Conservation (phyloP, 1,140 invertebrate genomes). For the Penaeus japonicus region DNA sequence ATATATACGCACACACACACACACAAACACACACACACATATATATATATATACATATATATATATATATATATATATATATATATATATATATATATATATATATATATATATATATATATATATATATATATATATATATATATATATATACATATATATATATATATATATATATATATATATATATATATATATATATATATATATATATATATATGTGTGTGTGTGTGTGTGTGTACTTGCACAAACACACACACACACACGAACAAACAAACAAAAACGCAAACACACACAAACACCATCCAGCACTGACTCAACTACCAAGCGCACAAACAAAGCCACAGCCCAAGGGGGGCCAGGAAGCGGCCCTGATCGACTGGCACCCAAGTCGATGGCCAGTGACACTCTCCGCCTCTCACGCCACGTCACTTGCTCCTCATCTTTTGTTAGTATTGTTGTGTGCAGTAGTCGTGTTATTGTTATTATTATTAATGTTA, state of each 20-base stretch:
- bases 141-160: constrained; percentile 37
- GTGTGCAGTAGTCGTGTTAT: too few relatives aligned
- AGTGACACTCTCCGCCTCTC: too few relatives aligned
- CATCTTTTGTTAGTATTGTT: too few relatives aligned
- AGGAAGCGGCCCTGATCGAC: too few relatives aligned
- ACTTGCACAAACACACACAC: neutral
- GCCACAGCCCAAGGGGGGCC: too few relatives aligned
- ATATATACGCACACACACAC: constrained; percentile 16
- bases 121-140: constrained; percentile 36
- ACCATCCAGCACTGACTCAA: too few relatives aligned
- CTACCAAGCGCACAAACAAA: too few relatives aligned
- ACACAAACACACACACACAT: neutral
- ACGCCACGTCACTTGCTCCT: too few relatives aligned
- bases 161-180: constrained; percentile 39
- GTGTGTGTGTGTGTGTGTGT: neutral
- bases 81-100: constrained; percentile 39
- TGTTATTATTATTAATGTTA: too few relatives aligned
- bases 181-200: constrained; percentile 23
- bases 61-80: constrained; percentile 40
- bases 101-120: constrained; percentile 34
- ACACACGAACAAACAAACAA: neutral
- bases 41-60: constrained; percentile 41
- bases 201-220: constrained; percentile 21
- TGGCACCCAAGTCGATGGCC: too few relatives aligned
- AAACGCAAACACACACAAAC: neutral